These are phyloP conservation scores for Aphelinus certus DNA, from an alignment of 1,140 invertebrate genomes.

Conservation along the genomic window DNA sequence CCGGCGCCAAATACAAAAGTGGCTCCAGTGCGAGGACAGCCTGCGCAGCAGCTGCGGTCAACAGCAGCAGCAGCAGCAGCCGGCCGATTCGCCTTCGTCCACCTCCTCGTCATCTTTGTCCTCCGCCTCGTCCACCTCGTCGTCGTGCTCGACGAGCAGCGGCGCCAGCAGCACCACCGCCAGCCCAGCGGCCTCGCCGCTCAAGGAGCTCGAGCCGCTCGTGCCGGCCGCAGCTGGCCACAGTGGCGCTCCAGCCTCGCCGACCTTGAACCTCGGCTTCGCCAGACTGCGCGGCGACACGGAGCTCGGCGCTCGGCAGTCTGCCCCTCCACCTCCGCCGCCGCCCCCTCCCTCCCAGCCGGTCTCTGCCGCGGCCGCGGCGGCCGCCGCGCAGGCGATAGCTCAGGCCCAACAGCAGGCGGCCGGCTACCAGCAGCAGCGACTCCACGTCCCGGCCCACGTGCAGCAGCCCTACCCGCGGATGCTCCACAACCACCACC, in stretches of 20 bases:
- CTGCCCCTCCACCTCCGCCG: slow-evolving; percentile 8
- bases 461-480: too few relatives aligned
- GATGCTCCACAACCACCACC: too few relatives aligned
- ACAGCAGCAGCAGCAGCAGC: slow-evolving; percentile 41
- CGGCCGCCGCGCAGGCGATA: slow-evolving; percentile 13
- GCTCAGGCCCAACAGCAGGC: slow-evolving; percentile 1
- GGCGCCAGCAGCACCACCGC: slow-evolving; percentile 8
- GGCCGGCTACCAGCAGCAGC: neutral
- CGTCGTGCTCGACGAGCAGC: neutral
- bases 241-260: slow-evolving; percentile 50
- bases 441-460: too few relatives aligned
- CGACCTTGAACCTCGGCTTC: slow-evolving; percentile 67
- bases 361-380: neutral
- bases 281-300: slow-evolving; percentile 64
- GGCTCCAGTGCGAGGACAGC: slow-evolving; percentile 83
- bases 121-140: neutral
- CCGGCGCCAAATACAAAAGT: slow-evolving; percentile 87
- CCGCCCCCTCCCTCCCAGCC: neutral
- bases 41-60: slow-evolving; percentile 73
- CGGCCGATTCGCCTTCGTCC: neutral
- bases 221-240: slow-evolving; percentile 38
- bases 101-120: neutral
- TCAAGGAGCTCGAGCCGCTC: slow-evolving; percentile 35
- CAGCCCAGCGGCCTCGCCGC: slow-evolving; percentile 40
- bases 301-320: slow-evolving; percentile 45